These are phyloP conservation scores for Toxotes jaculatrix DNA, from an alignment of 2,113 vertebrate species.

Conservation along the genomic window DNA sequence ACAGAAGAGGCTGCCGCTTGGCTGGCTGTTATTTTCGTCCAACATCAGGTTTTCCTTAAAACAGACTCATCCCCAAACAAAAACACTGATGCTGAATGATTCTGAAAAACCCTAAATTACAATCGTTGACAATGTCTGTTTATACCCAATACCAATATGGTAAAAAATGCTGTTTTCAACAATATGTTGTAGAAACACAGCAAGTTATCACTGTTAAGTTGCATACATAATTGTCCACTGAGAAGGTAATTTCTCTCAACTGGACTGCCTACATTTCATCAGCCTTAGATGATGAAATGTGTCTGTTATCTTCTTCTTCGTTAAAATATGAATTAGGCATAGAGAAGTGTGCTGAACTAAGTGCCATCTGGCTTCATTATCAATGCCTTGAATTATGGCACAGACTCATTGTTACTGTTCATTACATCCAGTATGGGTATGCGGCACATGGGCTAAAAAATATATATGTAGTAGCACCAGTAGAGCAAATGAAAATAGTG, in stretches of 20 bases:
- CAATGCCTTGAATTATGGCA: neutral
- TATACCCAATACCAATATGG: neutral
- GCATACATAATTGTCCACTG: neutral
- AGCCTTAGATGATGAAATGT: neutral
- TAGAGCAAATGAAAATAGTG: neutral
- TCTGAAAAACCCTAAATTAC: neutral
- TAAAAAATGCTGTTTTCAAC: neutral
- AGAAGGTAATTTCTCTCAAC: neutral
- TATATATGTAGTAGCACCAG: neutral
- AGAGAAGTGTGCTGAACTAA: neutral
- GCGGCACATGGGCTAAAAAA: neutral
- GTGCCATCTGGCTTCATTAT: constrained; percentile 1
- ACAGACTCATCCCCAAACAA: constrained; percentile 1
- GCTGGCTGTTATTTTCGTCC: constrained; percentile 28
- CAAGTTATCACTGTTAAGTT: neutral
- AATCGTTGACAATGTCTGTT: neutral
- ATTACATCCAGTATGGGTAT: neutral
- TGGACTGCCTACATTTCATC: neutral
- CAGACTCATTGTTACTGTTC: neutral
- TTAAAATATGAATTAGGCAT: neutral
- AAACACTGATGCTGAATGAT: neutral
- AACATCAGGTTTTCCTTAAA: constrained; percentile 1
- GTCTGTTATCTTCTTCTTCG: neutral
- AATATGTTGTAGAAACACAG: no score
- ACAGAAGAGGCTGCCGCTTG: constrained; percentile 5